Percentiles rank a stretch among this genome's conserved stretches.
These are phyloP conservation scores for Erythrolamprus reginae DNA, from an alignment of 2,113 vertebrate genomes.

Conservation along the genomic window DNA sequence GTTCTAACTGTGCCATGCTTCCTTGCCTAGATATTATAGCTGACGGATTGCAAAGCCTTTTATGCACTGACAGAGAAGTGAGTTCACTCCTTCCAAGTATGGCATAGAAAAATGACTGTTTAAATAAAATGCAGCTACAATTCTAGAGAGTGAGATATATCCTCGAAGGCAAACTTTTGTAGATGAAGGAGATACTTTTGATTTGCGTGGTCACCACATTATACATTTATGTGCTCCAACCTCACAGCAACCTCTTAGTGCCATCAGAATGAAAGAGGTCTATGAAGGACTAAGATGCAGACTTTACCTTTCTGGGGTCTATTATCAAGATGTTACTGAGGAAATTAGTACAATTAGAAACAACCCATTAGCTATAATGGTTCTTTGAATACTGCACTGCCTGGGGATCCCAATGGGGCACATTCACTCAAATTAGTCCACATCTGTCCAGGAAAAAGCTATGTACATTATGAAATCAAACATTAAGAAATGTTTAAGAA, in stretches of 20 bases:
- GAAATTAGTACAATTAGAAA: constrained; percentile 57
- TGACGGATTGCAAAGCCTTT: neutral
- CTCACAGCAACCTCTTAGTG: constrained; percentile 28
- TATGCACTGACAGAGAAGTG: neutral
- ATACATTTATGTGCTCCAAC: neutral
- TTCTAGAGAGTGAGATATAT: neutral
- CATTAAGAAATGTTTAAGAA: constrained; percentile 34
- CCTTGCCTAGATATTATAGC: neutral
- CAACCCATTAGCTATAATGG: constrained; percentile 58
- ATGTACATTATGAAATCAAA: constrained; percentile 39
- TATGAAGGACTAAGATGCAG: constrained; percentile 46
- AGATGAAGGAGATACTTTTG: neutral
- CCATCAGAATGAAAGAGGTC: constrained; percentile 18
- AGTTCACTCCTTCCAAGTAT: neutral
- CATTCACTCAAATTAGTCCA: constrained; percentile 36
- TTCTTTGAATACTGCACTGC: constrained; percentile 39
- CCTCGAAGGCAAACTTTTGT: constrained; percentile 20
- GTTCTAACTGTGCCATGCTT: neutral
- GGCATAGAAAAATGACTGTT: neutral
- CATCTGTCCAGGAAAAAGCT: constrained; percentile 41
- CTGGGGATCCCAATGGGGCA: constrained; percentile 29
- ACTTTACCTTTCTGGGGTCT: constrained; percentile 42
- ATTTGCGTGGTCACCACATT: constrained; percentile 11
- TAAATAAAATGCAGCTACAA: neutral
- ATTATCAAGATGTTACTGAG: constrained; percentile 35